Evolutionary conservation across 2,888 invertebrate genomes (phyloP), one percentile per base, ranked within the genome.

Genomic region (Venusia cambrica): DNA sequence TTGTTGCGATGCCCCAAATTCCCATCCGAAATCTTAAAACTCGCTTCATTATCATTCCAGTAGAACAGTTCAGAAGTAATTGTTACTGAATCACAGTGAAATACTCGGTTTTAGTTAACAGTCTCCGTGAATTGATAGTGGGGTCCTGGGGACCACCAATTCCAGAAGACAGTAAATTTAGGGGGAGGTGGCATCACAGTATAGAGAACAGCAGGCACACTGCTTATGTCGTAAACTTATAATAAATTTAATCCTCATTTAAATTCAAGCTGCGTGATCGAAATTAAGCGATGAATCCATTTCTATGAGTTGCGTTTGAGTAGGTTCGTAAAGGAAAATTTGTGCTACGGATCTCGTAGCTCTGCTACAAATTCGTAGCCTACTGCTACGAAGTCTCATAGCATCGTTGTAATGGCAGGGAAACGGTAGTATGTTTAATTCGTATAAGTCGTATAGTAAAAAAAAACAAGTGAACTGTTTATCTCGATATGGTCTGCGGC

Each of bases 11-110:
- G 19, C 24, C 11, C 3, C 2, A 11, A 30, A 37, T 31, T 31
- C 17, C 21, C 18, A 22, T 30, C 5, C 20, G 27, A 26, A 32
- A 32, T 40, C 33, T 32, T 29, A 30, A 36, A 42, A 45, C 62
- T 57, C 56, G 63, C 64, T 71, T 68, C 71, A 75, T 76, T 76
- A 73, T 71, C 61, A 70, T 73, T 69, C 62, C 52, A 62, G 52
- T 53, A 50, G 52, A 62, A 61, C 49, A 48, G 56, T 47, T 48
- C 43, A 43, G n/a, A 36, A 64, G 69, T 69, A 71, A 73, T 72
- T 66, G 66, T 60, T 57, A 41, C n/a, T 38, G 46, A 46, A 37
- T 35, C 46, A 40, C 31, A 11, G 42, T 57, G 57, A 69, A 62
- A 62, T 57, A 57, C 53, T 52, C 35, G 45, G 33, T 35, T 35